These are phyloP conservation scores for Apotomis betuletana DNA, from an alignment of 2,888 invertebrate genomes.

Conservation along the genomic window DNA sequence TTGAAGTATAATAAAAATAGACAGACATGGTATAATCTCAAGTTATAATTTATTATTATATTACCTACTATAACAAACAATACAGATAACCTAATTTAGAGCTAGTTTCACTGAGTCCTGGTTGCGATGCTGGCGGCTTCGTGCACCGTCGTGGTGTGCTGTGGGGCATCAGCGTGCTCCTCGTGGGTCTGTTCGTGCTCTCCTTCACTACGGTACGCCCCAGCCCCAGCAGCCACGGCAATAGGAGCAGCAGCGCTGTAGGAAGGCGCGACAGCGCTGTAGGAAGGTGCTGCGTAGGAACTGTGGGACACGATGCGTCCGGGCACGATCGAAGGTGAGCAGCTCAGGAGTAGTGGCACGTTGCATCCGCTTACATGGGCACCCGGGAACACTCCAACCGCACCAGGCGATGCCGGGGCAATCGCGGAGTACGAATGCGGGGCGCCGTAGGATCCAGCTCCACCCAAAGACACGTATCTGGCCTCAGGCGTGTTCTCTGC, in stretches of 20 bases:
- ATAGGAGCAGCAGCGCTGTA: conserved; percentile 30
- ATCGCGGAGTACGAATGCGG: conserved; percentile 44
- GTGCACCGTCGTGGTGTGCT: conserved; percentile 47
- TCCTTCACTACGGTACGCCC: conserved; percentile 60
- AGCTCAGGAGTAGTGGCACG: conserved; percentile 72
- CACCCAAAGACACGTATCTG: conserved; percentile 55
- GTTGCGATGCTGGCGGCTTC: conserved; percentile 24
- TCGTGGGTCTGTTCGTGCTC: conserved; percentile 52
- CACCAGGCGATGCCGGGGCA: conserved; percentile 51
- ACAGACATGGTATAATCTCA: not conserved
- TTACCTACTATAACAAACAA: conserved; percentile 35
- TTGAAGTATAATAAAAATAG: no score
- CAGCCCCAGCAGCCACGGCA: conserved; percentile 29
- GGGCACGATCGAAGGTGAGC: conserved; percentile 67
- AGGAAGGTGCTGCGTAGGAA: conserved; percentile 44
- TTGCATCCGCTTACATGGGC: conserved; percentile 65
- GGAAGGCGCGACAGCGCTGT: conserved; percentile 40
- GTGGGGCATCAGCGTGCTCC: conserved; percentile 50
- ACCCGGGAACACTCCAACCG: conserved; percentile 68
- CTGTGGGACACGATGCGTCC: conserved; percentile 58
- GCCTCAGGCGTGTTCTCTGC: conserved; percentile 61
- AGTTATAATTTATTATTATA: conserved; percentile 35
- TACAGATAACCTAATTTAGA: conserved; percentile 19
- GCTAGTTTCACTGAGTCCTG: conserved; percentile 38
- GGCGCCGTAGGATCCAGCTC: conserved; percentile 28